These are phyloP conservation scores for Lethenteron reissneri DNA, from an alignment of 2,113 vertebrate species.

Conservation along the genomic window DNA sequence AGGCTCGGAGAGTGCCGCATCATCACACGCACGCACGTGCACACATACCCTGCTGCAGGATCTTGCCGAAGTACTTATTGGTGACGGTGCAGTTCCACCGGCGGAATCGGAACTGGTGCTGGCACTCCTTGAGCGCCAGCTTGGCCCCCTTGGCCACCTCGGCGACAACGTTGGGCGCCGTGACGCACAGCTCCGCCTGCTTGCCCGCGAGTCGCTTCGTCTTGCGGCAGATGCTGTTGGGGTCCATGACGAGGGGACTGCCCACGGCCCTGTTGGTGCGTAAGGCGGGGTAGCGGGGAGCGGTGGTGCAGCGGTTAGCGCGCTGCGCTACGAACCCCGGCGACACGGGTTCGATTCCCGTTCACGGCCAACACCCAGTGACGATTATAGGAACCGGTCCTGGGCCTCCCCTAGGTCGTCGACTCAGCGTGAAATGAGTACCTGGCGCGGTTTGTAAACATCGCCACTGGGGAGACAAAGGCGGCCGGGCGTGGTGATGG, in stretches of 20 bases:
- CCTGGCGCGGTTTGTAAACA: too few relatives aligned
- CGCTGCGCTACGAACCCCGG: too few relatives aligned
- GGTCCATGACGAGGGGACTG: constrained; percentile 8
- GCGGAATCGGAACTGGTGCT: constrained; percentile 9
- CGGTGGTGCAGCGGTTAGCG: too few relatives aligned
- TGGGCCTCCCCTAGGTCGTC: too few relatives aligned
- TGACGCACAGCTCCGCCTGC: constrained; percentile 9
- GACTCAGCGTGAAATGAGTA: too few relatives aligned
- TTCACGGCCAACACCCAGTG: too few relatives aligned
- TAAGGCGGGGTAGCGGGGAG: neutral
- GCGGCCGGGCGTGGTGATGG: too few relatives aligned
- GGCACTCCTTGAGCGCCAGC: constrained; percentile 7
- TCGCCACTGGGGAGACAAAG: too few relatives aligned
- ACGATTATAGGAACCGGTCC: too few relatives aligned
- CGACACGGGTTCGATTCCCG: too few relatives aligned
- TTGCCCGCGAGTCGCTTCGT: constrained; percentile 8
- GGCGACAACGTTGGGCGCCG: constrained; percentile 6
- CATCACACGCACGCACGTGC: neutral
- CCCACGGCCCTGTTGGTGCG: constrained; percentile 8
- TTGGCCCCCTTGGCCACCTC: constrained; percentile 10
- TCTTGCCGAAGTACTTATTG: constrained; percentile 8
- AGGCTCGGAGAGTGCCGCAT: too few relatives aligned
- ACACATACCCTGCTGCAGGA: constrained; percentile 9
- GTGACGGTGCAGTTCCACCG: constrained; percentile 9
- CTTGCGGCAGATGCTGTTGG: constrained; percentile 10